Evolutionary conservation across 2,113 vertebrate genomes (phyloP).

Genomic region (Oenanthe oenanthe): DNA sequence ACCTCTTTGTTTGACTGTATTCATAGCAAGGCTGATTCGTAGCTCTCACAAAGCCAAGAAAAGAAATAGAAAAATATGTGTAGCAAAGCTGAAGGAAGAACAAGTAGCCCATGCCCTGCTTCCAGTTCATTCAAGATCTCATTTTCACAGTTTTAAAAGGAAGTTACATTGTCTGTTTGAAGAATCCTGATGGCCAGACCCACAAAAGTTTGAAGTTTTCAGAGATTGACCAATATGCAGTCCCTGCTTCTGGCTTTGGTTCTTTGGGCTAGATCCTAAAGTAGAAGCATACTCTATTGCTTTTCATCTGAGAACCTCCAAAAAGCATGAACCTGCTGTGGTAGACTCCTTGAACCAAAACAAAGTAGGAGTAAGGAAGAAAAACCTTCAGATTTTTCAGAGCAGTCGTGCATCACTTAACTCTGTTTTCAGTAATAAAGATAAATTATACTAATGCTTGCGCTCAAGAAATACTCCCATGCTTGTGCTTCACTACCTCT

Average conservation of each 20-base stretch:
- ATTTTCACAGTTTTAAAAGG: background rate
- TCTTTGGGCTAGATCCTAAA: background rate
- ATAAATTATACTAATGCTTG: background rate
- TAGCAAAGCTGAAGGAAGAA: background rate
- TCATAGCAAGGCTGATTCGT: slow-evolving; percentile 3
- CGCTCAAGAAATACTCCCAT: background rate
- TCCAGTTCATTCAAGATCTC: background rate
- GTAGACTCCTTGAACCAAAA: background rate
- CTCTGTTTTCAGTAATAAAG: background rate
- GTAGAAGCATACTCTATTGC: background rate
- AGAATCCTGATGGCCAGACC: background rate
- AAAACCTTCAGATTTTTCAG: background rate
- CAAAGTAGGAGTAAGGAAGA: background rate
- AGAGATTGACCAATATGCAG: background rate
- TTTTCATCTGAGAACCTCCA: background rate
- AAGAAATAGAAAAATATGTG: background rate
- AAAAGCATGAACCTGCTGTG: background rate
- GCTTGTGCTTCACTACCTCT: background rate
- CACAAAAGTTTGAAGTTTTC: background rate
- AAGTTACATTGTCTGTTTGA: background rate
- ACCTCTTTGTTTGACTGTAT: background rate
- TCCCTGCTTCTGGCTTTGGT: background rate
- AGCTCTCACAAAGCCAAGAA: background rate
- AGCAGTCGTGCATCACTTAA: background rate
- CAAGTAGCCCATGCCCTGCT: background rate